A percentile compares a stretch with the other conserved stretches of the same genome.
phyloP scores from a whole-genome alignment of 1,140 invertebrate species.

The Philotrypesis tridentata region DNA sequence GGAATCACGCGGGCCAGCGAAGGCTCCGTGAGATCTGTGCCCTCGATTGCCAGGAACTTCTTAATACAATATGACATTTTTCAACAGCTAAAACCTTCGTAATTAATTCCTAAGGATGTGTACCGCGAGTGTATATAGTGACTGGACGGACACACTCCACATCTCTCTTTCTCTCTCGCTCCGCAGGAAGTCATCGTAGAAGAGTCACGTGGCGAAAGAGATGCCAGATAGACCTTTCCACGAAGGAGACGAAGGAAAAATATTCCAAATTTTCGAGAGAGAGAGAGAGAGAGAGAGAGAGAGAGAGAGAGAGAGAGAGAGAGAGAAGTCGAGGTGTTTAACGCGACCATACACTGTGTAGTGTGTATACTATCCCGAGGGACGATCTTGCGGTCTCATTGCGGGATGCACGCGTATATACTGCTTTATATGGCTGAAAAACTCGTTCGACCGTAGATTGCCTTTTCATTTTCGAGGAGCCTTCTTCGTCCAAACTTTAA shows the following conservation, averaged over 20 bases:
- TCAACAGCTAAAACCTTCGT: conserved; percentile 22
- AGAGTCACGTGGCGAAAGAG: not conserved
- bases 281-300: not conserved
- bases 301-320: too few relatives aligned
- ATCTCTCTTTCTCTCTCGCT: not conserved
- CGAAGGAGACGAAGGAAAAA: conserved; percentile 26
- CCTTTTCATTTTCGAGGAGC: conserved; percentile 54
- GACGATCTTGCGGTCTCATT: conserved; percentile 60
- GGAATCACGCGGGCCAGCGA: not conserved
- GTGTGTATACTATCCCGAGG: conserved; percentile 58
- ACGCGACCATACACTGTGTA: conserved; percentile 36
- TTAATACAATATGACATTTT: conserved; percentile 39
- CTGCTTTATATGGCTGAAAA: conserved; percentile 49
- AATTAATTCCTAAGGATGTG: conserved; percentile 29
- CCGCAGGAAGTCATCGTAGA: conserved; percentile 36
- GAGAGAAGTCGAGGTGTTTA: not conserved
- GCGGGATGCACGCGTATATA: conserved; percentile 47
- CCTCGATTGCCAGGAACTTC: conserved; percentile 19
- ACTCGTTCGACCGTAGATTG: conserved; percentile 65
- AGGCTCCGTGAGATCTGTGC: not conserved
- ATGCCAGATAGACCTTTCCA: conserved; percentile 36
- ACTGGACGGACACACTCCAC: not conserved
- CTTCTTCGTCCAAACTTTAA: conserved; percentile 30
- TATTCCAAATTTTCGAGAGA: conserved; percentile 36
- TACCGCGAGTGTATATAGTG: not conserved